phyloP scores from a whole-genome alignment of 2,113 vertebrate species.

The Collichthys lucidus region DNA sequence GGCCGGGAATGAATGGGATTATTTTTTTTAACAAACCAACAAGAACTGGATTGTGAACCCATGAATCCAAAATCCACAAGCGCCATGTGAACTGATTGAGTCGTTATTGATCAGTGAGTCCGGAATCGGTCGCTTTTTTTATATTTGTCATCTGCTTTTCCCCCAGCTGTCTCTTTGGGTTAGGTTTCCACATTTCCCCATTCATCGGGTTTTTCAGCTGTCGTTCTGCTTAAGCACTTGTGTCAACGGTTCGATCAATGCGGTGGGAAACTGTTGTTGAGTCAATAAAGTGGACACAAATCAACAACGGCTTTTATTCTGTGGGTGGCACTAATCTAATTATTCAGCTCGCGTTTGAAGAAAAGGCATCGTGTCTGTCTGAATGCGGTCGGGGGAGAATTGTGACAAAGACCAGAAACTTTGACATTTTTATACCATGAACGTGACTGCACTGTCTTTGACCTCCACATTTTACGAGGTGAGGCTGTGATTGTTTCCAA shows the following conservation, averaged over 20 bases:
- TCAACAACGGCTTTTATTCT: conserved; percentile 16
- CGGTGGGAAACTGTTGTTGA: not conserved
- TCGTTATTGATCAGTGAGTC: not conserved
- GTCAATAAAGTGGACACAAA: conserved; percentile 30
- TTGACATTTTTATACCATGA: not conserved
- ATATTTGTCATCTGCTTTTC: not conserved
- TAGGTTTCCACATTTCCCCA: not conserved
- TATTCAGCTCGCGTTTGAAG: not conserved
- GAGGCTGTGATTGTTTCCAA: conserved; percentile 39
- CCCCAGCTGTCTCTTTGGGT: not conserved
- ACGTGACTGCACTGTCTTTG: conserved; percentile 22
- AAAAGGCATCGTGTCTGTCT: conserved; percentile 19
- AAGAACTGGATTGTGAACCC: too few relatives aligned
- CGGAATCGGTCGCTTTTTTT: not conserved
- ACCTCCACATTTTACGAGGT: conserved; percentile 17
- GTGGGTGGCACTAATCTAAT: conserved; percentile 30
- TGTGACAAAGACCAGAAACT: conserved; percentile 1
- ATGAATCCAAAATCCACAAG: not conserved
- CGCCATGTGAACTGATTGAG: not conserved
- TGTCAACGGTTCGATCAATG: conserved; percentile 10
- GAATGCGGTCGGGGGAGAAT: not conserved
- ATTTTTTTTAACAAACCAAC: not conserved
- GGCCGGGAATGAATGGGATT: too few relatives aligned
- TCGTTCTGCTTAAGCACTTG: not conserved
- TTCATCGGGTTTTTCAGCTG: not conserved